A percentile compares a stretch with the other conserved stretches of the same genome.
Evolutionary conservation across 2,888 invertebrate genomes (phyloP).

Genomic region (Odontothrips loti): DNA sequence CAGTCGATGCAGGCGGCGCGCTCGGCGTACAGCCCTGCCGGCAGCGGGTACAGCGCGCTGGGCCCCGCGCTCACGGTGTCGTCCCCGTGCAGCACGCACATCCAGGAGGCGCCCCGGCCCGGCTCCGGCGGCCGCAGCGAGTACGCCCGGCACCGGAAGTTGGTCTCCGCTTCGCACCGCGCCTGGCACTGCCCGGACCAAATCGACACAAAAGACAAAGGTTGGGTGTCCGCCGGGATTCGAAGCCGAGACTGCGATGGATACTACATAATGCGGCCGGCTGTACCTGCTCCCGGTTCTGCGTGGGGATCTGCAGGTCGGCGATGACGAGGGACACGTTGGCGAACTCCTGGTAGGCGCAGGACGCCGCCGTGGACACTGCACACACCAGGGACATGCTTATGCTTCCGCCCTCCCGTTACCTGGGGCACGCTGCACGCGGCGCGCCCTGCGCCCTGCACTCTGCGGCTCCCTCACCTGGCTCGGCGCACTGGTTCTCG

Average conservation of each 20-base stretch:
- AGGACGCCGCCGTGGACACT: not conserved
- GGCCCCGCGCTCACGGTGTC: conserved; percentile 76
- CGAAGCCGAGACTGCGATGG: not conserved
- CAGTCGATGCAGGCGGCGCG: conserved; percentile 79
- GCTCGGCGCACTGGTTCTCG: conserved; percentile 68
- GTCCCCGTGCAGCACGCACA: conserved; percentile 70
- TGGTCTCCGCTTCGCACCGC: conserved; percentile 58
- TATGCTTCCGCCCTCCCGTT: no score
- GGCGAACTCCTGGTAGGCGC: conserved; percentile 20
- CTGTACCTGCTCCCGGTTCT: not conserved
- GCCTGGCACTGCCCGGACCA: conserved; percentile 53
- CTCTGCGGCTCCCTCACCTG: not conserved
- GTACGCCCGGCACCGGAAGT: conserved; percentile 70
- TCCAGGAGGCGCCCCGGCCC: conserved; percentile 38
- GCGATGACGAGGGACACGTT: conserved; percentile 18
- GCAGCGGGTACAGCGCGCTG: conserved; percentile 57
- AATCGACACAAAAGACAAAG: conserved; percentile 29
- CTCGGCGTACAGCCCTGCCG: conserved; percentile 68
- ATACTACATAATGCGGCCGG: not conserved
- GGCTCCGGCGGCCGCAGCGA: conserved; percentile 45
- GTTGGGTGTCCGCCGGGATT: not conserved
- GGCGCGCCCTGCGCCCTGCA: no score
- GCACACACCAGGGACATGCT: not conserved
- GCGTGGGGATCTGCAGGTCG: conserved; percentile 5
- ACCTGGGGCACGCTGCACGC: no score